Evolutionary conservation across 2,797 vertebrate species (phyloP), one percentile per base, ranked within the genome.

Genomic region (Liparis tanakae): DNA sequence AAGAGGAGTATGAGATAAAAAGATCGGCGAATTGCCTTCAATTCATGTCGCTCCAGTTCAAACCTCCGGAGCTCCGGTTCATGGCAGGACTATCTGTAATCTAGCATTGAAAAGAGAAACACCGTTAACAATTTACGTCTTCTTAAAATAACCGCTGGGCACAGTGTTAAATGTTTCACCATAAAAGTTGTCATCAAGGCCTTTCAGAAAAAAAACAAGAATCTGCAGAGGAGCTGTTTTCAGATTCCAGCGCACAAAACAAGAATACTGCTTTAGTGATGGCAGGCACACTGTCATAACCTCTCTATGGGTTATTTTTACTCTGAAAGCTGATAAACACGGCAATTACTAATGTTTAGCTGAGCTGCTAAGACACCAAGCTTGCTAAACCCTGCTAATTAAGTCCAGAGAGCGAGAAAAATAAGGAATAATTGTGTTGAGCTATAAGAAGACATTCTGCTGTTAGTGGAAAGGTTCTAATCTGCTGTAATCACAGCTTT

Each of bases 291-390:
- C 72, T 87, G 78, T 76, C 74, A 53, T 78, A 80, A 83, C 70
- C 75, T 78, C 58, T 62, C 7, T 66, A 55, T 81, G 69, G 84
- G 85, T 80, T 84, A 82, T 81, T 88, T 88, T 83, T 78, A 80
- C 59, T 81, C 76, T 62, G 63, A 82, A 78, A 75, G 55, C 34
- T 83, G 83, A 88, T 82, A 87, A 89, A 89, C 65, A 84, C 59
- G 10, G 76, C 74, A 78, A 84, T 91, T 87, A 85, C 70, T 72
- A 66, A 78, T 81, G 80, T 89, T 89, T 83, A 85, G 74, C 78
- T 62, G 55, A 82, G 77, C 71, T 54, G 70, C 67, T 67, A 48
- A 77, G 72, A 53, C 62, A 76, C 70, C 55, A 37, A 74, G 64
- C 60, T 58, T 30, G 59, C 41, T 84, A 80, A 86, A 80, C 83